phyloP scores from a whole-genome alignment of 2,888 invertebrate genomes.

The Drosophila lutescens region DNA sequence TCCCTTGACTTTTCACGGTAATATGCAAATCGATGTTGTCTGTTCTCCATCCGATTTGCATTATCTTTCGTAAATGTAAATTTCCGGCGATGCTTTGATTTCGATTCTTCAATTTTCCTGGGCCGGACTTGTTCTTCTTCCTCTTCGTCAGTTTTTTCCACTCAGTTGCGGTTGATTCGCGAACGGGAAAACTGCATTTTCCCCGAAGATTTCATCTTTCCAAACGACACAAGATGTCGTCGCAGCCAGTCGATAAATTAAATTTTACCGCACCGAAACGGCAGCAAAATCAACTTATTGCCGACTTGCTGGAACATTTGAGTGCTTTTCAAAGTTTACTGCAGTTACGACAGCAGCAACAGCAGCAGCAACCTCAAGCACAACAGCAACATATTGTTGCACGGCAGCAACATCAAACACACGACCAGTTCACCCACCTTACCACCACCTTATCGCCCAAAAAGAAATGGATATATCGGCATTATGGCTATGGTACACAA shows the following conservation, averaged over 20 bases:
- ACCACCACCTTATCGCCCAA: neutral
- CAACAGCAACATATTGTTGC: slow-evolving; percentile 1
- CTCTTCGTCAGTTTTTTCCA: neutral
- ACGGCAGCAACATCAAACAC: slow-evolving; percentile 2
- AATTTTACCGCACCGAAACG: neutral
- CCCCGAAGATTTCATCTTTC: neutral
- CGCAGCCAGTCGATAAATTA: neutral
- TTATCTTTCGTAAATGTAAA: slow-evolving; percentile 21
- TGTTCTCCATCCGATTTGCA: slow-evolving; percentile 17
- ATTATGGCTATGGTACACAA: slow-evolving; percentile 42
- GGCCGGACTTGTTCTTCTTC: neutral
- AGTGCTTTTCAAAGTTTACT: slow-evolving; percentile 16
- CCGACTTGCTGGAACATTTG: slow-evolving; percentile 22
- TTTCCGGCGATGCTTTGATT: slow-evolving; percentile 9
- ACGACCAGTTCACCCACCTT: neutral
- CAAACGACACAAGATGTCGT: neutral
- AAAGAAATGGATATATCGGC: slow-evolving; percentile 24
- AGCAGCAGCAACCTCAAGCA: no score
- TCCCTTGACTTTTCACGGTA: neutral
- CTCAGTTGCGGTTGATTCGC: neutral
- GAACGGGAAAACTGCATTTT: slow-evolving; percentile 21
- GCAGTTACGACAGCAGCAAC: neutral
- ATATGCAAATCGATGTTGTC: neutral
- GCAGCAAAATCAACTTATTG: slow-evolving; percentile 7
- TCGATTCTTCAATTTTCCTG: slow-evolving; percentile 10